Percentiles rank a stretch among this genome's conserved stretches.
Conservation (phyloP, 2,113 vertebrate genomes). For the Anseranas semipalmata region DNA sequence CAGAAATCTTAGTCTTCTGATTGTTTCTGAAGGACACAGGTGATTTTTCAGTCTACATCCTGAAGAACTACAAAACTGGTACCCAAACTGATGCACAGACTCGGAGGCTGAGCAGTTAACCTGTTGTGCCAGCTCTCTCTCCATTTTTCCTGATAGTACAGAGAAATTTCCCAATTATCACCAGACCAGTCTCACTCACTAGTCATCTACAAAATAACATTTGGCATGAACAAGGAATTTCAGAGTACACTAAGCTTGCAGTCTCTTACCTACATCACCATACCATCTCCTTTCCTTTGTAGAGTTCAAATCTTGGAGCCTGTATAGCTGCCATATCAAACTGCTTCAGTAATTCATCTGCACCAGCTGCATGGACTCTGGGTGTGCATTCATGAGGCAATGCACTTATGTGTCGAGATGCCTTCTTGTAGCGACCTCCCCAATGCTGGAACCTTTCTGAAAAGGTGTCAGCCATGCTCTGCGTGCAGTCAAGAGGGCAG, state of each 20-base stretch:
- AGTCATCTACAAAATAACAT: not conserved
- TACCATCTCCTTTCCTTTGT: not conserved
- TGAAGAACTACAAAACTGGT: not conserved
- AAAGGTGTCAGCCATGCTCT: not conserved
- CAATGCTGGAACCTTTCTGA: fast-evolving
- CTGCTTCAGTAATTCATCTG: not conserved
- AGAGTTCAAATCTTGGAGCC: not conserved
- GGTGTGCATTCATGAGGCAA: not conserved
- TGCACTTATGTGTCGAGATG: not conserved
- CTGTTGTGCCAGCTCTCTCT: not conserved
- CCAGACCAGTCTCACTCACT: not conserved
- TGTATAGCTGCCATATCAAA: not conserved
- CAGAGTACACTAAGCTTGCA: not conserved
- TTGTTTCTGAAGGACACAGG: not conserved
- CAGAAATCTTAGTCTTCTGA: not conserved
- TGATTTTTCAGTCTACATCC: not conserved
- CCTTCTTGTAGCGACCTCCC: not conserved
- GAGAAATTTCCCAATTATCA: not conserved
- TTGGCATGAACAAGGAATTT: not conserved
- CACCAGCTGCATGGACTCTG: not conserved
- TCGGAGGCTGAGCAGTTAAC: not conserved
- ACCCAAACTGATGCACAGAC: not conserved
- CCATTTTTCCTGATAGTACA: not conserved
- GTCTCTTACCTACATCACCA: not conserved
- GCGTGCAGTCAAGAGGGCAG: fast-evolving